Conservation (phyloP, 2,888 invertebrate genomes). For the Argyresthia albistria region DNA sequence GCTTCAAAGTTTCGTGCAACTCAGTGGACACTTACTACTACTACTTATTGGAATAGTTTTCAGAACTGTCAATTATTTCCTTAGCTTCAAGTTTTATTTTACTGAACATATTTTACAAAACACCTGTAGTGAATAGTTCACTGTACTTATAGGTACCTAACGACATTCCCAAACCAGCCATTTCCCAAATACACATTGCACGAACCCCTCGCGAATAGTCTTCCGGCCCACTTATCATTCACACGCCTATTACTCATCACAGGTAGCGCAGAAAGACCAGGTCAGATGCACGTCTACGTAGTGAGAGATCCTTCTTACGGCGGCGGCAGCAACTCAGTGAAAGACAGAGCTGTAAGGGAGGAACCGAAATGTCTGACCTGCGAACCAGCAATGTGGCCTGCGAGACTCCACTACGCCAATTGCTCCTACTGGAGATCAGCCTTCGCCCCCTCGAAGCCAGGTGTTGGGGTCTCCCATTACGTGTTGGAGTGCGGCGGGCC, state of each 20-base stretch:
- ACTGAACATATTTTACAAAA: too few relatives aligned
- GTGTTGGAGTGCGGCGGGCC: slow-evolving; percentile 95
- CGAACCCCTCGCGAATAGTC: not conserved
- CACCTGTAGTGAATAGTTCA: too few relatives aligned
- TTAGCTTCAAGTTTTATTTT: not conserved
- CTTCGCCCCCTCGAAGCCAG: slow-evolving; percentile 71
- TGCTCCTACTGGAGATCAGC: slow-evolving; percentile 90
- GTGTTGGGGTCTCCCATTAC: slow-evolving; percentile 72
- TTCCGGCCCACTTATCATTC: not conserved
- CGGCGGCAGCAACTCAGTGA: slow-evolving; percentile 60
- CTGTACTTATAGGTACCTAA: too few relatives aligned
- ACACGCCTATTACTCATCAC: slow-evolving; percentile 22
- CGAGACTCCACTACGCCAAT: slow-evolving; percentile 85
- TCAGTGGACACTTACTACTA: too few relatives aligned
- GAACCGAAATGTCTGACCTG: slow-evolving; percentile 92
- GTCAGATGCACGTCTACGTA: slow-evolving; percentile 90
- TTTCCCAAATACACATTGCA: not conserved
- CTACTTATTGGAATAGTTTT: not conserved
- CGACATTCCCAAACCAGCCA: too few relatives aligned
- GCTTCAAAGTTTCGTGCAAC: too few relatives aligned
- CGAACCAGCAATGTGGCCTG: slow-evolving; percentile 85
- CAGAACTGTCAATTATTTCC: too few relatives aligned
- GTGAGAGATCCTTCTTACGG: slow-evolving; percentile 83
- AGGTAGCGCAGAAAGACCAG: slow-evolving; percentile 88
- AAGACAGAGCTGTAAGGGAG: slow-evolving; percentile 67